Conservation (phyloP, 2,888 invertebrate species). For the Rhingia rostrata region DNA sequence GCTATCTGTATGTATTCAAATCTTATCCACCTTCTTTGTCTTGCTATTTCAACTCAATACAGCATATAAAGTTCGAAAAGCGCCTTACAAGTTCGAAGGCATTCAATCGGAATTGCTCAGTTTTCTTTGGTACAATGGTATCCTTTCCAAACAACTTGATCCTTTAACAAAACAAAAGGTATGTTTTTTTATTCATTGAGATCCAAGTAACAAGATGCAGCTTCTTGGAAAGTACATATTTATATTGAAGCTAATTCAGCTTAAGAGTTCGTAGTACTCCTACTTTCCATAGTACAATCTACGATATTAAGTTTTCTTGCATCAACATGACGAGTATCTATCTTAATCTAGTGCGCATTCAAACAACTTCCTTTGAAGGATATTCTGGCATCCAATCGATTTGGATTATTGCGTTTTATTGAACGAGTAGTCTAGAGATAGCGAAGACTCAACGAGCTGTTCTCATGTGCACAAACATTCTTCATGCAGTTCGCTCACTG, state of each 20-base stretch:
- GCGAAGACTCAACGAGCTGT: neutral
- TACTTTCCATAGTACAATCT: neutral
- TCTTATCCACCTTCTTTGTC: too few relatives aligned
- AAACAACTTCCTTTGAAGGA: constrained; percentile 8
- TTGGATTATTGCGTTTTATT: neutral
- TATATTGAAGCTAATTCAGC: neutral
- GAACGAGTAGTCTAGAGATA: neutral
- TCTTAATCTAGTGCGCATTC: neutral
- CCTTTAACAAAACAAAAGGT: too few relatives aligned
- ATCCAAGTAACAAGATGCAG: neutral
- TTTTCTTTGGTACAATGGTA: too few relatives aligned
- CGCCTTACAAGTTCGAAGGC: too few relatives aligned
- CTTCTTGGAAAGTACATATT: neutral
- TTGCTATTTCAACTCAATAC: too few relatives aligned
- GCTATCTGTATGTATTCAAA: too few relatives aligned
- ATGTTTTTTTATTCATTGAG: too few relatives aligned
- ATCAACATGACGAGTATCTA: neutral
- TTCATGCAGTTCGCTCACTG: constrained; percentile 3
- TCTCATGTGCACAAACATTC: neutral
- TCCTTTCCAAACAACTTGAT: too few relatives aligned
- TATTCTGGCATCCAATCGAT: constrained; percentile 22
- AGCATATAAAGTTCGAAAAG: too few relatives aligned
- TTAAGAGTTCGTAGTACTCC: neutral
- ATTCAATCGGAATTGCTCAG: too few relatives aligned
- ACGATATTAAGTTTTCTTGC: neutral